phyloP scores from a whole-genome alignment of 2,113 vertebrate genomes.

The Thermophis baileyi region DNA sequence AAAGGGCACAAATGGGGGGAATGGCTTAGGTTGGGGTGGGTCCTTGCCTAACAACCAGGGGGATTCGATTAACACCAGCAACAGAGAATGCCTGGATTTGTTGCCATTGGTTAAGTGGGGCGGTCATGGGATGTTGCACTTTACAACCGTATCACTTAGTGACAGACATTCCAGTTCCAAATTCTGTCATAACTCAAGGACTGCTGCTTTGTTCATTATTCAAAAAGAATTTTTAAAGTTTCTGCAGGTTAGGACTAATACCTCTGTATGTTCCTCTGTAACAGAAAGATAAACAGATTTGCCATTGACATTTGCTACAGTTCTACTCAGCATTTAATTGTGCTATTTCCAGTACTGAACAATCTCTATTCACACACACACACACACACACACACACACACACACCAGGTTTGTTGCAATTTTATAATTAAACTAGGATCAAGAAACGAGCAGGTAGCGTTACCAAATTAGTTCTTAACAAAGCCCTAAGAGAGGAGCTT shows the following conservation, averaged over 20 bases:
- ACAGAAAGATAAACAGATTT: not conserved
- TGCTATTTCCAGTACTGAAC: not conserved
- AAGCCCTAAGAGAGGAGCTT: not conserved
- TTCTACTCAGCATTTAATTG: not conserved
- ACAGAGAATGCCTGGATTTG: not conserved
- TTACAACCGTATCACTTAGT: not conserved
- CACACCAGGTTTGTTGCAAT: not conserved
- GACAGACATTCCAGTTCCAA: not conserved
- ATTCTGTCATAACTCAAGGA: not conserved
- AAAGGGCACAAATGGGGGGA: not conserved
- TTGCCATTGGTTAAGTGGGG: not conserved
- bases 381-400: too few relatives aligned
- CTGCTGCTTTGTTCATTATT: not conserved
- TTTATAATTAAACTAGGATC: not conserved
- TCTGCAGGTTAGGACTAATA: not conserved
- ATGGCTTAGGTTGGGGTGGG: not conserved
- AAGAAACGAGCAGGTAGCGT: not conserved
- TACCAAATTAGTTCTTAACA: not conserved
- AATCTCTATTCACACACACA: not conserved
- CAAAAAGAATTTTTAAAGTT: not conserved
- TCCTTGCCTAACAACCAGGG: not conserved
- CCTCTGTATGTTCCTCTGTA: not conserved
- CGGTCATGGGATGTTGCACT: not conserved
- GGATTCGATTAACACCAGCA: not conserved
- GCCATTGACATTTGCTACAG: not conserved